Evolutionary conservation across 2,888 invertebrate species (phyloP).

Genomic region (Fabriciana adippe): DNA sequence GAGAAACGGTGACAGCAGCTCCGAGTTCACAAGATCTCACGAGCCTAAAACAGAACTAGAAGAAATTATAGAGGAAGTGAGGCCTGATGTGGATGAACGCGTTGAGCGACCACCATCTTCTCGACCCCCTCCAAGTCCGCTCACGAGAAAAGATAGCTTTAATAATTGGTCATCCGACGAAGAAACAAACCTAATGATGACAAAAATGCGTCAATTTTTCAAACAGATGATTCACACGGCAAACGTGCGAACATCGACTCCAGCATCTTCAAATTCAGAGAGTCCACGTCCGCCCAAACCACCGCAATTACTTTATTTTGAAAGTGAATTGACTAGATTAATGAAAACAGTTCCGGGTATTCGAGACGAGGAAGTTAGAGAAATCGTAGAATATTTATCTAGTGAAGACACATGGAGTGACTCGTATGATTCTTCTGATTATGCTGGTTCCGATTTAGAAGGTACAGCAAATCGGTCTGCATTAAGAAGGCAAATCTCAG

Average conservation of each 20-base stretch:
- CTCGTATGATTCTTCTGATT: conserved; percentile 95
- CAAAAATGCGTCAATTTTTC: conserved; percentile 95
- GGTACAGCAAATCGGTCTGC: conserved; percentile 86
- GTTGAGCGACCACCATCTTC: conserved; percentile 78
- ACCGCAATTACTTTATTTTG: conserved; percentile 93
- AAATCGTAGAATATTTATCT: conserved; percentile 95
- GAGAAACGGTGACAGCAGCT: conserved; percentile 83
- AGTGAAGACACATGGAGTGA: conserved; percentile 97
- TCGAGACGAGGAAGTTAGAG: conserved; percentile 93
- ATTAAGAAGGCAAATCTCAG: conserved; percentile 92
- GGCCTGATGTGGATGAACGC: conserved; percentile 78
- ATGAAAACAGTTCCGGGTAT: conserved; percentile 97
- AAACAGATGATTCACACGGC: conserved; percentile 92
- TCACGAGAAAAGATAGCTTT: conserved; percentile 93
- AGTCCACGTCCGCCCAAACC: conserved; percentile 87
- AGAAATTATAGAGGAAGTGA: conserved; percentile 83
- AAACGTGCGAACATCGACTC: conserved; percentile 79
- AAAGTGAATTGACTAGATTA: conserved; percentile 92
- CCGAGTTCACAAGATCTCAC: conserved; percentile 76
- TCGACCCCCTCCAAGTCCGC: conserved; percentile 77
- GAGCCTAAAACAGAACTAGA: conserved; percentile 82
- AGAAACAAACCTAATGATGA: conserved; percentile 97
- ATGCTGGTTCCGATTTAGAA: conserved; percentile 93
- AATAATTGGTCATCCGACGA: conserved; percentile 97
- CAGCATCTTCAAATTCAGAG: conserved; percentile 80